Conservation (phyloP, 2,888 invertebrate genomes). For the Malacosoma neustria region DNA sequence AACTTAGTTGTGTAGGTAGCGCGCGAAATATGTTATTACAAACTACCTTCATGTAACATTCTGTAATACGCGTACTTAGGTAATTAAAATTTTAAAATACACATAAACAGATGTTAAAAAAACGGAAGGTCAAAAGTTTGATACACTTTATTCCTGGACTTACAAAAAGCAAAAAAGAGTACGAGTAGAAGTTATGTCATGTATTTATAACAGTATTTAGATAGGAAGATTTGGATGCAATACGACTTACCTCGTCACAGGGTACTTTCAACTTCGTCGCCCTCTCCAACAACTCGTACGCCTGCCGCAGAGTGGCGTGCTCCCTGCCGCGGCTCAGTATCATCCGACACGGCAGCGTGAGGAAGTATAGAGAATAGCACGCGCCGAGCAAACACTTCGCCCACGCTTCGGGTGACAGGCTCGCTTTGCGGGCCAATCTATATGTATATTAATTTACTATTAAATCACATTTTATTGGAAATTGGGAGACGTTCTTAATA, state of each 20-base stretch:
- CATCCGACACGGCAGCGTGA: conserved; percentile 93
- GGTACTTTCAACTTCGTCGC: conserved; percentile 90
- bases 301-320: conserved; percentile 83
- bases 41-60: no score
- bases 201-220: background rate
- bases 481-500: no score
- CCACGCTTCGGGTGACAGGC: conserved; percentile 89
- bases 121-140: no score
- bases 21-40: no score
- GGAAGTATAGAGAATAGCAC: conserved; percentile 96
- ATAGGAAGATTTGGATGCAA: background rate
- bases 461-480: no score
- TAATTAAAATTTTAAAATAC: no score
- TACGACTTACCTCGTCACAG: conserved; percentile 86
- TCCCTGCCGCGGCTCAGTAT: conserved; percentile 82
- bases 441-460: no score
- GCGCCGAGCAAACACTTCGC: conserved; percentile 91
- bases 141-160: no score
- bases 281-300: conserved; percentile 90
- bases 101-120: no score
- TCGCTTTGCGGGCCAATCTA: conserved; percentile 75
- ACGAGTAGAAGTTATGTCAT: background rate
- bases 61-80: no score
- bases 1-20: no score
- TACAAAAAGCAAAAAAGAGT: background rate